Percentiles rank a stretch among this genome's conserved stretches.
Evolutionary conservation across 37 sponge, comb jelly and placozoan genomes (phyloP).

Genomic region (Eunapius fragilis): DNA sequence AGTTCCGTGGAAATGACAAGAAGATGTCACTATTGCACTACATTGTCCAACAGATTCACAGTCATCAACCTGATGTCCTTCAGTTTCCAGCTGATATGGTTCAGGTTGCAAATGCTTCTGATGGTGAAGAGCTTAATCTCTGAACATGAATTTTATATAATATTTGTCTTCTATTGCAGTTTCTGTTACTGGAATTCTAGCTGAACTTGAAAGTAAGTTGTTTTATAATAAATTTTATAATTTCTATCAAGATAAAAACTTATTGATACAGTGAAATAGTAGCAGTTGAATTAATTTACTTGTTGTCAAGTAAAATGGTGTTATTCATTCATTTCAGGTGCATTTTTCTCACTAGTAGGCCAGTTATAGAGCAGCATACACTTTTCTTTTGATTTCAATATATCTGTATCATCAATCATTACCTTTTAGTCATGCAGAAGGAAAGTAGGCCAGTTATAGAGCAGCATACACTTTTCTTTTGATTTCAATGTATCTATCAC

Average conservation of each 20-base stretch:
- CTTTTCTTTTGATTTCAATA: too few relatives aligned
- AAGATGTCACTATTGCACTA: constrained; percentile 60
- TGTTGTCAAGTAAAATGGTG: too few relatives aligned
- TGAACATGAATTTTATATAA: constrained; percentile 3
- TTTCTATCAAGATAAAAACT: too few relatives aligned
- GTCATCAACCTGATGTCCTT: constrained; percentile 42
- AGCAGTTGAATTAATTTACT: too few relatives aligned
- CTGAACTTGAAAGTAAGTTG: constrained; percentile 79
- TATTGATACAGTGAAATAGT: too few relatives aligned
- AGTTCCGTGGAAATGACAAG: constrained; percentile 43
- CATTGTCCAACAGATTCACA: constrained; percentile 49
- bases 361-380: too few relatives aligned
- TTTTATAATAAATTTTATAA: neutral
- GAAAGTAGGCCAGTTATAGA: too few relatives aligned
- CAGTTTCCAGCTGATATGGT: constrained; percentile 37
- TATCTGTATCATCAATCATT: too few relatives aligned
- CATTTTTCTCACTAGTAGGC: neutral
- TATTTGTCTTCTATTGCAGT: constrained; percentile 39
- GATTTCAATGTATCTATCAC: neutral
- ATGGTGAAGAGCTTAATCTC: constrained; percentile 31
- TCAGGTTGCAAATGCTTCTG: constrained; percentile 52
- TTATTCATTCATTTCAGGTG: neutral
- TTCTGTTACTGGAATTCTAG: constrained; percentile 73
- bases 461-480: too few relatives aligned
- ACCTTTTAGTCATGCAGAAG: too few relatives aligned